Base-by-base conservation (phyloP, 2,888 invertebrate genomes). In the Sepioteuthis lessoniana region DNA sequence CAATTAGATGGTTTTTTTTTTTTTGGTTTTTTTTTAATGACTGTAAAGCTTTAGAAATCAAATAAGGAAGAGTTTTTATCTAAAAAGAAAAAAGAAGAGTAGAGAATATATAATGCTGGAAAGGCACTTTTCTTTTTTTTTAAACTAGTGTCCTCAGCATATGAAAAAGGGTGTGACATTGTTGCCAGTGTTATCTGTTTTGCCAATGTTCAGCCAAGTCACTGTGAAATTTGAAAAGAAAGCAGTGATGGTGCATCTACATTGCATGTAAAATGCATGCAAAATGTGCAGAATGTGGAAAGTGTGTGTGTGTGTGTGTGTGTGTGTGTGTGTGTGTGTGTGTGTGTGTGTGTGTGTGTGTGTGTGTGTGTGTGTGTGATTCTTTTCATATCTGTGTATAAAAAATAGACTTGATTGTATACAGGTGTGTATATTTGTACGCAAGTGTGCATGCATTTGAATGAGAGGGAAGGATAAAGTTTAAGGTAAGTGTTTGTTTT, bases 161-260 rank as follows among this genome's bases (percentile, higher is more conserved):
- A n/a, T 35, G 10, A 13, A n/a, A 76, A 76, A 35, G n/a, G 19
- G 35, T n/a, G n/a, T 76, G 76, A 76, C n/a, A 76, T n/a, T 35
- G 19, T n/a, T 76, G 76, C 76, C 76, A 76, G 76, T 76, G 76
- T 76, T 76, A 76, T 76, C 76, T 76, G 76, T 76, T 76, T 76
- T 16, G n/a, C n/a, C 76, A 76, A 76, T 76, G 76, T 76, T n/a
- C 76, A 76, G 76, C 76, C 16, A 76, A n/a, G 76, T n/a, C 76
- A 76, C 76, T 76, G 76, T 76, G 76, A 76, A 76, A 76, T 76
- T n/a, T 76, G 13, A 76, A 76, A 76, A 76, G 16, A 76, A 76
- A 35, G 76, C n/a, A 76, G 76, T 76, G 76, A 76, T 76, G 1
- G 76, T 76, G 76, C 76, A 76, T 35, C 76, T 76, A 76, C n/a